Percentiles rank a stretch among this genome's conserved stretches.
phyloP scores from a whole-genome alignment of 2,797 vertebrate genomes.

The Clarias pachynema region DNA sequence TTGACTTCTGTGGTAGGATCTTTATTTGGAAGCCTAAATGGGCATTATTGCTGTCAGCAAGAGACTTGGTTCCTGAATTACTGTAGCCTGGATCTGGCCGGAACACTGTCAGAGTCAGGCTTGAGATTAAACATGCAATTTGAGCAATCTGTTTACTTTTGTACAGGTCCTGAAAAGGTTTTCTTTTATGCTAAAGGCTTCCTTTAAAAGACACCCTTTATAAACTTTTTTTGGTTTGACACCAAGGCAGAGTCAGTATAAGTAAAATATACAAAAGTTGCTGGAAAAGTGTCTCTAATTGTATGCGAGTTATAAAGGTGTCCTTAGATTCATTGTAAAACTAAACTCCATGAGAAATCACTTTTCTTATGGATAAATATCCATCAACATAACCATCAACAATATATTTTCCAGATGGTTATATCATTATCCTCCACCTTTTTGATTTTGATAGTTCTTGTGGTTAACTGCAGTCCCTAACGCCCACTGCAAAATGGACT shows the following conservation, averaged over 20 bases:
- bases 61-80: constrained; percentile 19
- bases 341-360: not conserved
- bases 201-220: not conserved
- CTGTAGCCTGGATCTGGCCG: not conserved
- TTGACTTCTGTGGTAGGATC: not conserved
- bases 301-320: not conserved
- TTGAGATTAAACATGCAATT: not conserved
- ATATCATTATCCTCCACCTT: not conserved
- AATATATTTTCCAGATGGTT: not conserved
- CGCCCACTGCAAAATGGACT: not conserved
- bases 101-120: not conserved
- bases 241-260: not conserved
- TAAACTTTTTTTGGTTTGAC: not conserved
- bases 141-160: not conserved
- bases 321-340: not conserved
- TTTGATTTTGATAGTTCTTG: not conserved
- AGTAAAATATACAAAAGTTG: not conserved
- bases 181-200: not conserved
- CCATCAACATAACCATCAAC: not conserved
- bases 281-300: not conserved
- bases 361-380: not conserved
- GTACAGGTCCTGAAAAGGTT: not conserved
- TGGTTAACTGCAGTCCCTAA: not conserved
- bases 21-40: constrained; percentile 5
- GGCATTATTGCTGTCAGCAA: constrained; percentile 3